phyloP scores from a whole-genome alignment of 2,888 invertebrate species.

The Macrostomum cliftonense region DNA sequence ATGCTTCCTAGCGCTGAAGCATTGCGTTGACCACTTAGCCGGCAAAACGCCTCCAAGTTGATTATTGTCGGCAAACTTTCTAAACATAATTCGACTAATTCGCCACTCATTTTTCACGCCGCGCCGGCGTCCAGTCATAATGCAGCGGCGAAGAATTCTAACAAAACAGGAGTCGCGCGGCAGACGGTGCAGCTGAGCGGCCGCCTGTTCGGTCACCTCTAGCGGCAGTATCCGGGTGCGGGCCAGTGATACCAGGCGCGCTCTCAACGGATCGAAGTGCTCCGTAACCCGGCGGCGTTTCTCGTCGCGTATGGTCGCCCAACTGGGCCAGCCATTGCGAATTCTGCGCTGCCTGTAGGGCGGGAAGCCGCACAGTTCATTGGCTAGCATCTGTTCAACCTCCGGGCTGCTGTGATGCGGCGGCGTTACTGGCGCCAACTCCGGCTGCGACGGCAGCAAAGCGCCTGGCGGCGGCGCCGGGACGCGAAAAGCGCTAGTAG shows the following conservation, averaged over 20 bases:
- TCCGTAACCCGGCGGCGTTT: slow-evolving; percentile 57
- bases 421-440: slow-evolving; percentile 1
- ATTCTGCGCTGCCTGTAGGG: slow-evolving; percentile 13
- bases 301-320: slow-evolving; percentile 59
- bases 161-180: slow-evolving; percentile 37
- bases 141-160: slow-evolving; percentile 50
- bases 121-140: slow-evolving; percentile 64
- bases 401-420: slow-evolving; percentile 9
- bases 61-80: slow-evolving; percentile 78
- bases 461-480: too few relatives aligned
- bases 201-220: slow-evolving; percentile 59
- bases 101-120: slow-evolving; percentile 64
- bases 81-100: slow-evolving; percentile 70
- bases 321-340: neutral
- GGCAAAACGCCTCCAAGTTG: slow-evolving; percentile 72
- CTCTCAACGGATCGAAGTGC: slow-evolving; percentile 55
- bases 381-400: slow-evolving; percentile 3
- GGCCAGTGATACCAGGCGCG: slow-evolving; percentile 61
- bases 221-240: slow-evolving; percentile 65
- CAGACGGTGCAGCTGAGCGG: slow-evolving; percentile 54
- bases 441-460: too few relatives aligned
- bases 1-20: slow-evolving; percentile 8
- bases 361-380: slow-evolving; percentile 17
- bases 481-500: too few relatives aligned
- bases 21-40: slow-evolving; percentile 55